Conservation (phyloP, 2,113 vertebrate genomes). For the Hemibagrus wyckioides region DNA sequence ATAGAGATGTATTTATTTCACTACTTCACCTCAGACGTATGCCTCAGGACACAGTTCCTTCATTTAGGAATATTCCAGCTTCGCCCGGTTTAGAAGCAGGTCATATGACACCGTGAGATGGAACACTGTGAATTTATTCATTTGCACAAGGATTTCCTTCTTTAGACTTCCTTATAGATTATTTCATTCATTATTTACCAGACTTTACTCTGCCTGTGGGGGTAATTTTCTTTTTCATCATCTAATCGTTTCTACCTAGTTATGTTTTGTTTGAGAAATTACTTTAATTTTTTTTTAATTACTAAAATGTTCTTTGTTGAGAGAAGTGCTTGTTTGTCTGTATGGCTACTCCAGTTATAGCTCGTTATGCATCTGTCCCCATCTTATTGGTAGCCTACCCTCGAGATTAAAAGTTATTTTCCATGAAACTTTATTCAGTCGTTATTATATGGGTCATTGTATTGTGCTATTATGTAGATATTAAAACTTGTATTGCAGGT, state of each 20-base stretch:
- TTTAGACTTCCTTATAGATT: neutral
- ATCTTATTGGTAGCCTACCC: neutral
- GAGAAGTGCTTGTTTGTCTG: neutral
- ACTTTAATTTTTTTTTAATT: neutral
- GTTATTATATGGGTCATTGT: neutral
- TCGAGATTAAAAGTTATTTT: neutral
- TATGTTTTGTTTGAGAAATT: neutral
- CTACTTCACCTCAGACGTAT: neutral
- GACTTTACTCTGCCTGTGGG: neutral
- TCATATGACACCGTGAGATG: neutral
- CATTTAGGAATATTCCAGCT: neutral
- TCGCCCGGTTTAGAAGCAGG: neutral
- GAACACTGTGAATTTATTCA: constrained; percentile 1
- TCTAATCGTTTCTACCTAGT: too few relatives aligned
- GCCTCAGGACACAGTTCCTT: neutral
- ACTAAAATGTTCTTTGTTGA: neutral
- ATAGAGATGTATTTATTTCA: neutral
- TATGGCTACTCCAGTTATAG: neutral
- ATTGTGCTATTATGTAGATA: neutral
- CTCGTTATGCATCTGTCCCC: neutral
- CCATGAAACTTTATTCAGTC: neutral
- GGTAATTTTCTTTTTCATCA: neutral
- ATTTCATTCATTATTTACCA: neutral
- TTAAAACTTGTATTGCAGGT: neutral
- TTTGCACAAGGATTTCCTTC: neutral